These are phyloP conservation scores for Microtus ochrogaster DNA, from an alignment of 2,113 vertebrate species.

Conservation along the genomic window DNA sequence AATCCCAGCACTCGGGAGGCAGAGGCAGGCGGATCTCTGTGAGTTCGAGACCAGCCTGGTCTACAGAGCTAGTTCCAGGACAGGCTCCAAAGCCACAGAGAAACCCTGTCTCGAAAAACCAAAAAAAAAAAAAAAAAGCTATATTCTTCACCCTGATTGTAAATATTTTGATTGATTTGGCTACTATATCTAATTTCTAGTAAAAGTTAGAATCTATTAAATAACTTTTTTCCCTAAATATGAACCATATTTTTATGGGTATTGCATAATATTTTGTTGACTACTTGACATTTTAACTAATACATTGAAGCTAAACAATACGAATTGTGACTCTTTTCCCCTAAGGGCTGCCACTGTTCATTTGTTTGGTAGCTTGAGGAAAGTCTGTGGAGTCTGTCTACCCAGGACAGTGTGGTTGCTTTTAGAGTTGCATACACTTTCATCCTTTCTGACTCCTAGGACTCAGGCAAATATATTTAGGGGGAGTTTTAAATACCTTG, in stretches of 20 bases:
- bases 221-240: not conserved
- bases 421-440: not conserved
- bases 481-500: not conserved
- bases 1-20: too few relatives aligned
- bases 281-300: constrained; percentile 9
- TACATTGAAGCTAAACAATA: not conserved
- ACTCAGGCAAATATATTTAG: not conserved
- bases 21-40: too few relatives aligned
- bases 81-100: too few relatives aligned
- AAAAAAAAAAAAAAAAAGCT: too few relatives aligned
- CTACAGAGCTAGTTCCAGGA: too few relatives aligned
- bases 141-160: not conserved
- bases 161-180: not conserved
- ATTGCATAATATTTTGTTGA: constrained; percentile 25
- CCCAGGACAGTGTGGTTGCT: not conserved
- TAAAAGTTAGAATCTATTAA: not conserved
- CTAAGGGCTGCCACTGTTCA: not conserved
- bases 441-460: not conserved
- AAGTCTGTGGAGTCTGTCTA: not conserved
- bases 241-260: not conserved
- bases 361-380: not conserved
- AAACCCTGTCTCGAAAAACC: too few relatives aligned
- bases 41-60: too few relatives aligned
- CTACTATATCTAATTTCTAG: not conserved
- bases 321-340: not conserved